Percentiles rank a stretch among this genome's conserved stretches.
These are phyloP conservation scores for Rhyacichthys aspro DNA, from an alignment of 2,797 vertebrate species.

Conservation along the genomic window DNA sequence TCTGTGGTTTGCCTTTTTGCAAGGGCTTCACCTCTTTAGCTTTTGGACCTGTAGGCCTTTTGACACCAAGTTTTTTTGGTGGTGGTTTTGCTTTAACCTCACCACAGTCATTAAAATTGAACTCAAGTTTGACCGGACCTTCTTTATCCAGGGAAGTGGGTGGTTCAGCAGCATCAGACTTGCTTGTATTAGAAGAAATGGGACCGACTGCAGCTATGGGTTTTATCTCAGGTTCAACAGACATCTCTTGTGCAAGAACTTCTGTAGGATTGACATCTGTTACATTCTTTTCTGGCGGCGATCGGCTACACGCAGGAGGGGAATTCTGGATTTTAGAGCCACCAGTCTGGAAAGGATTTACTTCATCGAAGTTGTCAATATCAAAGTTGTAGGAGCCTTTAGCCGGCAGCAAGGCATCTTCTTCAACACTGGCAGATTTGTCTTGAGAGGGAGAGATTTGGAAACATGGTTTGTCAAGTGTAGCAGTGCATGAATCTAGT, in stretches of 20 bases:
- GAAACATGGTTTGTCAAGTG: neutral
- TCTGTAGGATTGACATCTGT: conserved; percentile 10
- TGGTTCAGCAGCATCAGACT: neutral
- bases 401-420: conserved; percentile 58
- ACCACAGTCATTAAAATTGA: conserved; percentile 78
- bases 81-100: conserved; percentile 73
- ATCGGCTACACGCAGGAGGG: conserved; percentile 26
- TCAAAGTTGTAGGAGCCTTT: conserved; percentile 67
- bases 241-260: conserved; percentile 4
- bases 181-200: neutral
- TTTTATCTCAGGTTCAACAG: conserved; percentile 34
- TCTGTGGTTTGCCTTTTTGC: conserved; percentile 28
- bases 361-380: conserved; percentile 64
- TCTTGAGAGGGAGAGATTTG: conserved; percentile 5
- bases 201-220: conserved; percentile 32
- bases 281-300: neutral
- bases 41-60: conserved; percentile 72
- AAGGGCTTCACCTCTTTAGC: conserved; percentile 61
- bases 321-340: conserved; percentile 72
- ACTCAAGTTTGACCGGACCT: conserved; percentile 81
- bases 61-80: conserved; percentile 76
- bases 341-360: conserved; percentile 72
- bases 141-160: conserved; percentile 31
- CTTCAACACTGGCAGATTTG: conserved; percentile 34
- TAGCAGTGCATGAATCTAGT: neutral